Evolutionary conservation across 2,113 vertebrate species (phyloP).

Genomic region (Mystacornis crossleyi): DNA sequence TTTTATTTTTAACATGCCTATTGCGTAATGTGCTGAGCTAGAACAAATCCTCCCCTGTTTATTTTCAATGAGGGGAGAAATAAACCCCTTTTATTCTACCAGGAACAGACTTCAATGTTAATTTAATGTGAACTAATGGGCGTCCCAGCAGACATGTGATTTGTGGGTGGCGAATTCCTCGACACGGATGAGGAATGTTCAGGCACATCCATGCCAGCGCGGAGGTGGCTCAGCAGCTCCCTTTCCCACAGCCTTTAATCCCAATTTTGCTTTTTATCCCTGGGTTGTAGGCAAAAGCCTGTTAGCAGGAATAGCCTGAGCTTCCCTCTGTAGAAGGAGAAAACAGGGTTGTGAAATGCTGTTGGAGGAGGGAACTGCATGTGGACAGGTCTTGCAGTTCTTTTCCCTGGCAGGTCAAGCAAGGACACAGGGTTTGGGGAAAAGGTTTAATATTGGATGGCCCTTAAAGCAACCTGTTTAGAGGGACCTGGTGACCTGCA

Average conservation of each 20-base stretch:
- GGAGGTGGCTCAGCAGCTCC: conserved; percentile 3
- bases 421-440: background rate
- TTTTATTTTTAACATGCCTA: conserved; percentile 39
- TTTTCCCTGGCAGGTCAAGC: background rate
- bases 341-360: background rate
- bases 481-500: background rate
- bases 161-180: conserved; percentile 73
- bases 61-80: background rate
- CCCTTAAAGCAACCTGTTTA: background rate
- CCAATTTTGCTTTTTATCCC: background rate
- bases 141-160: conserved; percentile 49
- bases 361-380: background rate
- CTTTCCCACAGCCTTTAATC: background rate
- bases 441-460: background rate
- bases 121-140: conserved; percentile 55
- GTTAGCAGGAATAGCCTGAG: background rate
- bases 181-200: conserved; percentile 41
- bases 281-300: background rate
- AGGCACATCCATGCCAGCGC: background rate
- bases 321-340: background rate
- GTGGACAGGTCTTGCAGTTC: background rate
- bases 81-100: conserved; percentile 4
- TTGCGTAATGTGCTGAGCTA: conserved; percentile 7
- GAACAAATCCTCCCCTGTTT: conserved; percentile 32
- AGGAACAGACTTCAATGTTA: conserved; percentile 17